Evolutionary conservation across 1,140 invertebrate species (phyloP).

Genomic region (Pseudomyrmex gracilis): DNA sequence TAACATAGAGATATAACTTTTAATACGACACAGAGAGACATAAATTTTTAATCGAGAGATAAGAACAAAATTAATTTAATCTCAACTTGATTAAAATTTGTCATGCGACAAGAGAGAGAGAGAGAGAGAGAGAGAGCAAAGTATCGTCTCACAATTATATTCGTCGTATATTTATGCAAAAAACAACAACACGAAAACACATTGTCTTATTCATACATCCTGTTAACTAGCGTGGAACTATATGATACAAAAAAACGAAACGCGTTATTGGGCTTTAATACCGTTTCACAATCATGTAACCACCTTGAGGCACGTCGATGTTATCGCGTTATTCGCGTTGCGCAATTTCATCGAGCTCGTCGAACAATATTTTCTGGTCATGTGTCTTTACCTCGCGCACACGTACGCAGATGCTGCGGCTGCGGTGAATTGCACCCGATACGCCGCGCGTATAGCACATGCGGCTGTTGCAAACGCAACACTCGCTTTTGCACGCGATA

Average conservation of each 20-base stretch:
- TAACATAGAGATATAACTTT: no score
- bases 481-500: conserved; percentile 61
- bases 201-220: background rate
- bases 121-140: no score
- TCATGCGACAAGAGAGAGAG: no score
- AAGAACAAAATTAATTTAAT: no score
- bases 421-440: background rate
- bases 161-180: no score
- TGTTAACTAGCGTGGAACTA: no score
- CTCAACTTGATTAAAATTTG: no score
- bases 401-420: conserved; percentile 43
- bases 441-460: conserved; percentile 12
- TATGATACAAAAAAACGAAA: no score
- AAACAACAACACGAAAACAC: no score
- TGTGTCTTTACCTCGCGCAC: conserved; percentile 18
- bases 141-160: no score
- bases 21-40: no score
- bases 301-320: conserved; percentile 16
- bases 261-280: background rate
- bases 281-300: conserved; percentile 23
- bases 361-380: conserved; percentile 33
- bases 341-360: conserved; percentile 22
- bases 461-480: conserved; percentile 18
- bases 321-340: conserved; percentile 29
- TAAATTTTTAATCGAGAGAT: no score